phyloP scores from a whole-genome alignment of 1,140 invertebrate species.

The Macrobrachium nipponense region DNA sequence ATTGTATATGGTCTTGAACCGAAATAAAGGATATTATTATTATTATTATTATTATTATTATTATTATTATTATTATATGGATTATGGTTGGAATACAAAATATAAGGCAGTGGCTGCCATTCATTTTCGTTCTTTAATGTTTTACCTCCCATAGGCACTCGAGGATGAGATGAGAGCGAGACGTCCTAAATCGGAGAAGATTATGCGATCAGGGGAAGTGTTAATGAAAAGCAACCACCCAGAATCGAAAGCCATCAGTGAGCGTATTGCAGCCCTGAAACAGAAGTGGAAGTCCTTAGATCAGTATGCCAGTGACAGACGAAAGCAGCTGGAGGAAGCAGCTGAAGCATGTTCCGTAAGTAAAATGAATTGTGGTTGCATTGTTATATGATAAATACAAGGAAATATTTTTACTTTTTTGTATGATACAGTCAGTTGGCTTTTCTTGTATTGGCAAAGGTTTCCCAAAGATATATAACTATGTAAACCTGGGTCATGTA shows the following conservation, averaged over 20 bases:
- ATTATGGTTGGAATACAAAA: background rate
- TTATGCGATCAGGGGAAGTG: slow-evolving; percentile 79
- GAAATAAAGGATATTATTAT: no score
- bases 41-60: no score
- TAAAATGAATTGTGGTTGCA: no score
- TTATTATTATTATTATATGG: no score
- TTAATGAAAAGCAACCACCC: slow-evolving; percentile 83
- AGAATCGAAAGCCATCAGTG: slow-evolving; percentile 80
- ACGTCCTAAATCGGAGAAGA: slow-evolving; percentile 81
- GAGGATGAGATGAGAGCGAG: slow-evolving; percentile 92
- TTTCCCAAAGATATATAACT: background rate
- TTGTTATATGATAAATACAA: no score
- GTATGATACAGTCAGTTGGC: background rate
- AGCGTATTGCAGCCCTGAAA: slow-evolving; percentile 65
- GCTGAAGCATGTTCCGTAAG: slow-evolving; percentile 88
- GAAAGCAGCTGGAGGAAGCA: slow-evolving; percentile 91
- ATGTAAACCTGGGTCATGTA: no score
- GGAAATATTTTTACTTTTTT: background rate
- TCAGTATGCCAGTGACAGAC: slow-evolving; percentile 83
- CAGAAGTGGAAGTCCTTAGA: slow-evolving; percentile 73
- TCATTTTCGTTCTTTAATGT: background rate
- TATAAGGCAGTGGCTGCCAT: background rate
- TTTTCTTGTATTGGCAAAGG: background rate
- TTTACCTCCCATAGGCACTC: slow-evolving; percentile 71
- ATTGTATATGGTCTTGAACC: no score